Percentiles rank a stretch among this genome's conserved stretches.
Conservation (phyloP, 2,113 vertebrate species). For the Psammodynastes pulverulentus region DNA sequence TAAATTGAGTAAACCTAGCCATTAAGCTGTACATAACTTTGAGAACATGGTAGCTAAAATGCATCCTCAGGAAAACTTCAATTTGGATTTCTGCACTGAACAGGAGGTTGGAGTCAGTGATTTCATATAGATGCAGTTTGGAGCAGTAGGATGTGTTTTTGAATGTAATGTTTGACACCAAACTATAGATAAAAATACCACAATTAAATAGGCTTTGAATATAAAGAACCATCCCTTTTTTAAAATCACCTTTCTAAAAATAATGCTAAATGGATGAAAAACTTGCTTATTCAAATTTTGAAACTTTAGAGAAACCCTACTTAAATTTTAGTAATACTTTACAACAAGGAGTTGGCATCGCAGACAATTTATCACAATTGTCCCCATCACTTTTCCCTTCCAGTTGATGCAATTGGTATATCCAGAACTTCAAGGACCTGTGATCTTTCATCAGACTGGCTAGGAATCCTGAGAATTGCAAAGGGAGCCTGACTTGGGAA, state of each 20-base stretch:
- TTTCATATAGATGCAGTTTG: not conserved
- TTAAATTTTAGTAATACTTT: not conserved
- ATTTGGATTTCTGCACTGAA: not conserved
- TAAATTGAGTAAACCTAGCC: not conserved
- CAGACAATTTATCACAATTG: not conserved
- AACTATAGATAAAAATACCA: constrained; percentile 12
- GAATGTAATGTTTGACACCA: fast-evolving
- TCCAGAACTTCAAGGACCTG: not conserved
- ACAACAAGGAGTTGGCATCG: not conserved
- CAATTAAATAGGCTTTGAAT: constrained; percentile 11
- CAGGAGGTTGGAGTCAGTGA: not conserved
- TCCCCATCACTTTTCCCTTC: not conserved
- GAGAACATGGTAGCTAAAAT: not conserved
- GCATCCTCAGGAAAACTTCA: not conserved
- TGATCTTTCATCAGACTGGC: not conserved
- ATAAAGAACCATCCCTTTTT: constrained; percentile 15
- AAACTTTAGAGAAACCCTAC: not conserved
- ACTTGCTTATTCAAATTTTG: not conserved
- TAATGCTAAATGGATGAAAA: constrained; percentile 24
- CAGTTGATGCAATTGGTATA: not conserved
- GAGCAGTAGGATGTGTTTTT: not conserved
- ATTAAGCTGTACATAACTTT: not conserved
- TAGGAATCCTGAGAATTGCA: not conserved
- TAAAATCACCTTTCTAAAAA: not conserved
- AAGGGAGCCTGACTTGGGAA: not conserved